Conservation (phyloP, 2,888 invertebrate genomes). For the Atrina japonica region DNA sequence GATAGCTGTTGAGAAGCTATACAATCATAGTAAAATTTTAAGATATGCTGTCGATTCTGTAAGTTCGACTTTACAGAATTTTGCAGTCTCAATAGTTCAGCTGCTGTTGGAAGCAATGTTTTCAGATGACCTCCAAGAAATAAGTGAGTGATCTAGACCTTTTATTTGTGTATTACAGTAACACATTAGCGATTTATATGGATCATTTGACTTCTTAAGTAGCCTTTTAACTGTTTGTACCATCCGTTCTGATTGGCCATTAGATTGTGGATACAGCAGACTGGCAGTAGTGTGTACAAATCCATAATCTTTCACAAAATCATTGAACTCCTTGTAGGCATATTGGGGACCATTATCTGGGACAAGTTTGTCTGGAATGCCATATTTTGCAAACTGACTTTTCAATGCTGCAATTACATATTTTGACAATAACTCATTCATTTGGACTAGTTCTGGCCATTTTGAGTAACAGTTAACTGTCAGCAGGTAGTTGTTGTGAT, state of each 20-base stretch:
- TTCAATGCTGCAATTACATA: no score
- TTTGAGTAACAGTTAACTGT: constrained; percentile 38
- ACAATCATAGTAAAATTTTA: no score
- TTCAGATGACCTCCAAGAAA: constrained; percentile 24
- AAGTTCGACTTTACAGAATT: no score
- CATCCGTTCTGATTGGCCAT: constrained; percentile 32
- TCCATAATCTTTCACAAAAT: constrained; percentile 29
- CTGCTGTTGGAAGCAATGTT: constrained; percentile 23
- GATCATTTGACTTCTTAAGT: constrained; percentile 26
- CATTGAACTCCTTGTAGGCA: constrained; percentile 16
- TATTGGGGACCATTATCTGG: constrained; percentile 39
- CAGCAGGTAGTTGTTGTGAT: constrained; percentile 33
- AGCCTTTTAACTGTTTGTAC: constrained; percentile 36
- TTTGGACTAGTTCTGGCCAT: constrained; percentile 25
- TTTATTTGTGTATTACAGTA: constrained; percentile 27
- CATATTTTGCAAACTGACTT: constrained; percentile 3
- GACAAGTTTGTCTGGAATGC: constrained; percentile 14
- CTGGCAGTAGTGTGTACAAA: constrained; percentile 30
- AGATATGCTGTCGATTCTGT: no score
- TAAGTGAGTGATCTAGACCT: constrained; percentile 26
- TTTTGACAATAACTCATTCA: not conserved
- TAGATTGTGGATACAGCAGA: constrained; percentile 25
- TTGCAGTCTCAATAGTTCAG: constrained; percentile 10
- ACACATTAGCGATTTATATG: no score
- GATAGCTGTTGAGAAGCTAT: no score